Percentiles rank a stretch among this genome's conserved stretches.
Evolutionary conservation across 2,113 vertebrate genomes (phyloP).

Genomic region (Notarius lentiginosus): DNA sequence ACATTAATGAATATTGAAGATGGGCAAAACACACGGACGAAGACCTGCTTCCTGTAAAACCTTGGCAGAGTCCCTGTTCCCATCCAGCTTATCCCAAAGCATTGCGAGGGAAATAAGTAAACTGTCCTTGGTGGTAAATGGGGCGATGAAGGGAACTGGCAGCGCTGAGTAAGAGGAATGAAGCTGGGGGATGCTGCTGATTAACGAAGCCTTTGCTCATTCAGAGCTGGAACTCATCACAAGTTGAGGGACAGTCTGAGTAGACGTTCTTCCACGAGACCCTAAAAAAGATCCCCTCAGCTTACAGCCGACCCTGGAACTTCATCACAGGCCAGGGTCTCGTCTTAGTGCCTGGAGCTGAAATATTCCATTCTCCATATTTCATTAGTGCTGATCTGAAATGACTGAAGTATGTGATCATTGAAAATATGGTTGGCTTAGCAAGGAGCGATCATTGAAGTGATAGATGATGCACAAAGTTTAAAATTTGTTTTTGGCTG

Average conservation of each 20-base stretch:
- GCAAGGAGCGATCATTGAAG: conserved; percentile 10
- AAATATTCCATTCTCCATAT: conserved; percentile 22
- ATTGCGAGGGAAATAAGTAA: conserved; percentile 32
- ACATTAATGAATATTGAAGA: conserved; percentile 38
- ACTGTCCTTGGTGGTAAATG: conserved; percentile 42
- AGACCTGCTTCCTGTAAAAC: conserved; percentile 34
- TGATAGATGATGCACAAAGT: conserved; percentile 19
- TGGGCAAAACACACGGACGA: conserved; percentile 1
- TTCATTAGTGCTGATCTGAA: conserved; percentile 37
- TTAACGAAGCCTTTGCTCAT: conserved; percentile 49
- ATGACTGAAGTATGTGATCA: conserved; percentile 37
- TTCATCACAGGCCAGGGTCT: conserved; percentile 27
- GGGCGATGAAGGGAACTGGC: conserved; percentile 52
- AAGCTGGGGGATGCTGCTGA: conserved; percentile 42
- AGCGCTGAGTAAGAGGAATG: conserved; percentile 51
- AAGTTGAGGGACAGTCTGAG: conserved; percentile 32
- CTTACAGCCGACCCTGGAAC: conserved; percentile 20
- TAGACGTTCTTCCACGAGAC: conserved; percentile 26
- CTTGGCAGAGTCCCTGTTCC: conserved; percentile 10
- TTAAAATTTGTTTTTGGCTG: conserved; percentile 16
- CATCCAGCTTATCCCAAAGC: conserved; percentile 9
- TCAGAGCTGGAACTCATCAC: conserved; percentile 55
- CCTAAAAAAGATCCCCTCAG: conserved; percentile 22
- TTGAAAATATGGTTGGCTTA: conserved; percentile 24
- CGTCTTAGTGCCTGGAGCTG: conserved; percentile 32